Evolutionary conservation across 2,888 invertebrate genomes (phyloP).

Genomic region (Stegana nigrithorax): DNA sequence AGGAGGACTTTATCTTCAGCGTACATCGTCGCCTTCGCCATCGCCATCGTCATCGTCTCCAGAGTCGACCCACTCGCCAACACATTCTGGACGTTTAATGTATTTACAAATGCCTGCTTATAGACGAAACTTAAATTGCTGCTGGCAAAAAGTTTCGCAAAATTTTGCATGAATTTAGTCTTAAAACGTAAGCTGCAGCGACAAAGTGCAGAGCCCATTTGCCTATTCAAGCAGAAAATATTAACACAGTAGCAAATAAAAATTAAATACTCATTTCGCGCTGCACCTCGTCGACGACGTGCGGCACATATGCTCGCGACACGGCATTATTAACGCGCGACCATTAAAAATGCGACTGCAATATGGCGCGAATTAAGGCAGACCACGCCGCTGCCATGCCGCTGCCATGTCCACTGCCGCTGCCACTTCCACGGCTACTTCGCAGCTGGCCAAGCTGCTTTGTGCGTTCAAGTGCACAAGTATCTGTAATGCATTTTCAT

Average conservation of each 20-base stretch:
- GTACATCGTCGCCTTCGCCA: too few species aligned
- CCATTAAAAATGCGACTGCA: constrained; percentile 12
- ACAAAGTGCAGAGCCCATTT: background rate
- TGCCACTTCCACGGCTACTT: too few species aligned
- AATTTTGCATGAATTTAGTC: constrained; percentile 33
- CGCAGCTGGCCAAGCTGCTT: too few species aligned
- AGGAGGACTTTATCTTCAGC: background rate
- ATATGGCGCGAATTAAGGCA: constrained; percentile 2
- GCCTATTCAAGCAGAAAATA: background rate
- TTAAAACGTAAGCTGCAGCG: constrained; percentile 34
- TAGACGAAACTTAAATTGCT: constrained; percentile 26
- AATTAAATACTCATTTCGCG: constrained; percentile 41
- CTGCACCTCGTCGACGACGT: constrained; percentile 14
- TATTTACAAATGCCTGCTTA: background rate
- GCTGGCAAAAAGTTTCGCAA: constrained; percentile 39
- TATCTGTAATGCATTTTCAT: background rate
- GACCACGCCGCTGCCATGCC: background rate
- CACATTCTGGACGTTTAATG: constrained; percentile 3
- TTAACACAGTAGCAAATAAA: constrained; percentile 29
- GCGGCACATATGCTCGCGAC: constrained; percentile 29
- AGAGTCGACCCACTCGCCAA: too few species aligned
- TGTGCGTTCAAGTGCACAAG: background rate
- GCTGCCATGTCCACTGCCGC: too few species aligned
- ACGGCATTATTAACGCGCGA: constrained; percentile 44
- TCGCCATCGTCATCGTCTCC: too few species aligned